Evolutionary conservation across 2,113 vertebrate genomes (phyloP).

Genomic region (Thryonomys swinderianus): DNA sequence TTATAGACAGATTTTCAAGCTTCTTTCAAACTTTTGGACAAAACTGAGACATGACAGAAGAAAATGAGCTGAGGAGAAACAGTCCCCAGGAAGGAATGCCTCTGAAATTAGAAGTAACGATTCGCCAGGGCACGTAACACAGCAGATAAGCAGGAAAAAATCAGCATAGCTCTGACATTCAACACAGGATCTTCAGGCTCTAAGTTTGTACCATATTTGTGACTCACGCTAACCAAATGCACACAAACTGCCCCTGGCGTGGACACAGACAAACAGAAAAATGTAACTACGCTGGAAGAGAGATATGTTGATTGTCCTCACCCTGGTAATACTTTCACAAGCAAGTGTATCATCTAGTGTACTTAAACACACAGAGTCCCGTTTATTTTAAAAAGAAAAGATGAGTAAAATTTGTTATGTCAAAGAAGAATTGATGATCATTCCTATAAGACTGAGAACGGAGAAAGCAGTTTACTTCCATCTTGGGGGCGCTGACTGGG

Average conservation of each 20-base stretch:
- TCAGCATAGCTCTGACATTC: background rate
- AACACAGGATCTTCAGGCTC: background rate
- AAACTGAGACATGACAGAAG: background rate
- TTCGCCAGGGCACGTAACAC: background rate
- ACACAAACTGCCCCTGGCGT: background rate
- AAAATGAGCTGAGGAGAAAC: background rate
- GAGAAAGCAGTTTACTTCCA: too few species aligned
- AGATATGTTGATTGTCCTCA: background rate
- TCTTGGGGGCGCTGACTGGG: accelerated
- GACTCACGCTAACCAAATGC: background rate
- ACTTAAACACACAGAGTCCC: background rate
- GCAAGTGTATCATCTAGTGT: too few species aligned
- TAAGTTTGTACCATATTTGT: background rate
- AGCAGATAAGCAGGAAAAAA: background rate
- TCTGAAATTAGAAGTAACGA: background rate
- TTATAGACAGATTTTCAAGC: background rate
- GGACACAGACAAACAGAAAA: background rate
- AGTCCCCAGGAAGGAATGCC: background rate
- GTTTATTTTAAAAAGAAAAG: background rate
- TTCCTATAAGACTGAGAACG: background rate
- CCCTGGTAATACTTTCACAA: background rate
- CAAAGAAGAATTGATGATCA: background rate
- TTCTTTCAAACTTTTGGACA: background rate
- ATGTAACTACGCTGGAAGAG: background rate
- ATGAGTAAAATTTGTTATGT: background rate